phyloP scores from a whole-genome alignment of 2,797 vertebrate species.

The Tangara arthus region DNA sequence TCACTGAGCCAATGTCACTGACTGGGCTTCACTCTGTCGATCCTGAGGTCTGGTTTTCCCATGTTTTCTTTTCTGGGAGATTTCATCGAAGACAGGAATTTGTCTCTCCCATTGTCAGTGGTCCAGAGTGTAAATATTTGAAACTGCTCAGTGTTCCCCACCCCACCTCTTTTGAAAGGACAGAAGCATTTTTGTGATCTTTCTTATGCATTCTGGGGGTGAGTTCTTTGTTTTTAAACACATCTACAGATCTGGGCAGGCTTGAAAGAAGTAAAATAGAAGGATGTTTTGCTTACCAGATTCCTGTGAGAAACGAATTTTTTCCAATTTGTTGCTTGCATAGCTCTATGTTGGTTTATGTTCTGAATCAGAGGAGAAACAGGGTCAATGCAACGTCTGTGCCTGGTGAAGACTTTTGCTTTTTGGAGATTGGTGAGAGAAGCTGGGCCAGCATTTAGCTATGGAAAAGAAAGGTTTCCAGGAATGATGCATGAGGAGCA shows the following conservation, averaged over 20 bases:
- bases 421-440: neutral
- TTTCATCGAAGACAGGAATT: neutral
- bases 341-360: neutral
- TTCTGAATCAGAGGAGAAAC: neutral
- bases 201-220: neutral
- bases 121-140: neutral
- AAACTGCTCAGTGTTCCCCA: accelerated
- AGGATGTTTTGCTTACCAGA: neutral
- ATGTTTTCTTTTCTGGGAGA: neutral
- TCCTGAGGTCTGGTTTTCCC: neutral
- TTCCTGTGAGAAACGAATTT: neutral
- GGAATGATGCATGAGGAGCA: neutral
- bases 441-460: neutral
- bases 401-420: neutral
- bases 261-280: neutral
- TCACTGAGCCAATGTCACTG: neutral
- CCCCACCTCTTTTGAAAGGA: neutral
- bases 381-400: neutral
- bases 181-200: neutral
- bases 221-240: neutral
- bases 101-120: neutral
- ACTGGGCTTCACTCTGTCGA: neutral
- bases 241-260: neutral
- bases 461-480: neutral
- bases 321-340: neutral